phyloP scores from a whole-genome alignment of 2,797 vertebrate genomes.

The Gymnocypris eckloni region DNA sequence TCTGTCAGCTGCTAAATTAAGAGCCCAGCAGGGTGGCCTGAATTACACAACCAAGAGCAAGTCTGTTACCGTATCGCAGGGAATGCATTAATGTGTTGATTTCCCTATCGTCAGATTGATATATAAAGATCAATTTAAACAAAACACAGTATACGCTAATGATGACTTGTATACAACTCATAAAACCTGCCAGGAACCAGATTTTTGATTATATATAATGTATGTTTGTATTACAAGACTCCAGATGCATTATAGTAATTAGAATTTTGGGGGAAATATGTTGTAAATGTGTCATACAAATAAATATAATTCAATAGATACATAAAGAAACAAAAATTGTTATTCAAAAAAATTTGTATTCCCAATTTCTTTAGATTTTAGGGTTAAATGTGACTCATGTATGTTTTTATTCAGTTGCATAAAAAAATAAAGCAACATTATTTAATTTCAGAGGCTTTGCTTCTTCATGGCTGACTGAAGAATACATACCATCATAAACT shows the following conservation, averaged over 20 bases:
- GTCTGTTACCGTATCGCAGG: constrained; percentile 41
- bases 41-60: constrained; percentile 64
- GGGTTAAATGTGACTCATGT: background rate
- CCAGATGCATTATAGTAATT: background rate
- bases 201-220: background rate
- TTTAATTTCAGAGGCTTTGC: background rate
- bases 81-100: background rate
- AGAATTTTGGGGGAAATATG: background rate
- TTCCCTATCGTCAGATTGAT: background rate
- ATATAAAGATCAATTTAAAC: background rate
- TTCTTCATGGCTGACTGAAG: background rate
- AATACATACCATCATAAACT: background rate
- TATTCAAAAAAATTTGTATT: background rate
- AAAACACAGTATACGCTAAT: background rate
- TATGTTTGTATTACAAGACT: background rate
- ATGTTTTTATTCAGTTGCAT: background rate
- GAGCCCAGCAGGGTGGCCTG: constrained; percentile 65
- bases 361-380: background rate
- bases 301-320: background rate
- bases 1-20: constrained; percentile 66
- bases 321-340: too few relatives aligned
- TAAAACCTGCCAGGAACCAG: background rate
- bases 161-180: background rate
- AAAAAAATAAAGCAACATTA: background rate
- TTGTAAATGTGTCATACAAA: background rate